These are phyloP conservation scores for Acanthurus tractus DNA, from an alignment of 2,797 vertebrate genomes.

Conservation along the genomic window DNA sequence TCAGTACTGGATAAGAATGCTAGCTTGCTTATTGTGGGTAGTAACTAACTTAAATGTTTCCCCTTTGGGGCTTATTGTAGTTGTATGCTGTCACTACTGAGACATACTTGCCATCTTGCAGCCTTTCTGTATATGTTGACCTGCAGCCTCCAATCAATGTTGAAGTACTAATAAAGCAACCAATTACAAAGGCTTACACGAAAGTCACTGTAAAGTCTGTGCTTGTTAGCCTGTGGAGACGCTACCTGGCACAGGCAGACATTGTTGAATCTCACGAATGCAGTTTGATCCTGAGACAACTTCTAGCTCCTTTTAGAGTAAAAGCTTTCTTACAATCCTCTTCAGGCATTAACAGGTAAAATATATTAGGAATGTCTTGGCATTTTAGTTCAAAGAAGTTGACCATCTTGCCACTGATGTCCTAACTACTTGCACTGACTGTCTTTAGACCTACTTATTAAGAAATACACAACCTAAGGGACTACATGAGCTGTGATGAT, in stretches of 20 bases:
- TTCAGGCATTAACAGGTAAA: background rate
- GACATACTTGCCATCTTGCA: background rate
- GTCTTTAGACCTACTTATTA: conserved; percentile 6
- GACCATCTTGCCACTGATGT: conserved; percentile 16
- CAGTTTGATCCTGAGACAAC: background rate
- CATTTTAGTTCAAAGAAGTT: conserved; percentile 1
- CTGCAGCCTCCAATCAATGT: too few relatives aligned
- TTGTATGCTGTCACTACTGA: background rate
- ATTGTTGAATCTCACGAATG: background rate
- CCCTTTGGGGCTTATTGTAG: background rate
- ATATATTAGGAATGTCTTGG: conserved; percentile 16
- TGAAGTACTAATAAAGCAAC: too few relatives aligned
- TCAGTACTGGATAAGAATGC: too few relatives aligned
- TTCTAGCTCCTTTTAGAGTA: background rate
- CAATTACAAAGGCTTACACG: too few relatives aligned
- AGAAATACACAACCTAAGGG: conserved; percentile 16
- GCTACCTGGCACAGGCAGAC: background rate
- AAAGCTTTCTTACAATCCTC: background rate
- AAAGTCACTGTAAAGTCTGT: background rate
- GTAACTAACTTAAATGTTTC: background rate
- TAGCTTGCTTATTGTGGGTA: background rate
- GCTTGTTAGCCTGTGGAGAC: background rate
- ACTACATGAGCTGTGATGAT: conserved; percentile 16
- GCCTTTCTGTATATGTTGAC: too few relatives aligned
- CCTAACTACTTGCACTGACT: background rate